These are phyloP conservation scores for Pseudomyrmex cubaensis DNA, from an alignment of 1,140 invertebrate genomes.

Conservation along the genomic window DNA sequence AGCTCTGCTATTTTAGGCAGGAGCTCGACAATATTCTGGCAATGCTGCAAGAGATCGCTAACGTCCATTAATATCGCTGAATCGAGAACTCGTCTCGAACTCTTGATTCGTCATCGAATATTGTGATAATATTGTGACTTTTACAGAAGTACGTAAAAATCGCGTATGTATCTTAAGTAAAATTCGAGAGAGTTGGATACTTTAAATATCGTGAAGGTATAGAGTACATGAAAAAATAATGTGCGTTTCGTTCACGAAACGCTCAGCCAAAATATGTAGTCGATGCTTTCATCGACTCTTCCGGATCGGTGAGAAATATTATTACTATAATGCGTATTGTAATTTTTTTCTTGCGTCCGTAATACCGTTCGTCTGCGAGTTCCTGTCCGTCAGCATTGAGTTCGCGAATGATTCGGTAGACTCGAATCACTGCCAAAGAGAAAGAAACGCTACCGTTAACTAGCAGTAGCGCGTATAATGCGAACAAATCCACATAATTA, in stretches of 20 bases:
- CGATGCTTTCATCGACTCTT: constrained; percentile 47
- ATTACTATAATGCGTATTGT: background rate
- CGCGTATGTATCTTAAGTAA: constrained; percentile 41
- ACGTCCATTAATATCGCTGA: constrained; percentile 74
- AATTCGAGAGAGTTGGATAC: constrained; percentile 56
- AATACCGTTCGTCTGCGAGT: constrained; percentile 41
- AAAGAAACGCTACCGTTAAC: constrained; percentile 30
- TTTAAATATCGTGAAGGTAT: constrained; percentile 9
- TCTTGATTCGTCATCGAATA: constrained; percentile 56
- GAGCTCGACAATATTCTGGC: constrained; percentile 85
- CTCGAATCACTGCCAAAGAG: constrained; percentile 76
- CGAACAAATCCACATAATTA: constrained; percentile 31
- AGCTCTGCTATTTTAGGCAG: constrained; percentile 84
- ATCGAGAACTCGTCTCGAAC: constrained; percentile 1
- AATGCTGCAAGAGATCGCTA: constrained; percentile 83
- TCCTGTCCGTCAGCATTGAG: constrained; percentile 52
- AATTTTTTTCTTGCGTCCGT: constrained; percentile 55
- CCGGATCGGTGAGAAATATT: constrained; percentile 21
- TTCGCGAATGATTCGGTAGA: constrained; percentile 51
- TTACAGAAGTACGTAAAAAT: constrained; percentile 49
- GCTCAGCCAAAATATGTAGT: constrained; percentile 36
- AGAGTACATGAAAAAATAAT: background rate
- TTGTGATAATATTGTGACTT: constrained; percentile 63
- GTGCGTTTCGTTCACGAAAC: background rate
- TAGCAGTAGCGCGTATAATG: background rate